Percentiles rank a stretch among this genome's conserved stretches.
These are phyloP conservation scores for Pyrocephalus nanus DNA, from an alignment of 2,797 vertebrate species.

Conservation along the genomic window DNA sequence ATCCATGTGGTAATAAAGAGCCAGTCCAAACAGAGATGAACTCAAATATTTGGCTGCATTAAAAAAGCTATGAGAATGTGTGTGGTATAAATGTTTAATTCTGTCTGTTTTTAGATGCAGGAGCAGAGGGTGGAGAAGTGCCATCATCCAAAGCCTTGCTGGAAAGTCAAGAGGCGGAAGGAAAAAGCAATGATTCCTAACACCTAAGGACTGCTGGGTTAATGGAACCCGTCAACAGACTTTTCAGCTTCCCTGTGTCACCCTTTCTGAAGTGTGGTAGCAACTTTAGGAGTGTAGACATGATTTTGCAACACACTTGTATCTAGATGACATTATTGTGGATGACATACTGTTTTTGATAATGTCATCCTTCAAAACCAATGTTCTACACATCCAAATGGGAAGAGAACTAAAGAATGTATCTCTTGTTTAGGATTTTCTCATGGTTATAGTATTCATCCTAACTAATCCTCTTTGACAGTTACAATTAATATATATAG, in stretches of 20 bases:
- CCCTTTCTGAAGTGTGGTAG: conserved; percentile 35
- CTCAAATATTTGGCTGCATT: neutral
- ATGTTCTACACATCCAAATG: conserved; percentile 14
- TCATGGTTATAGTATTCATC: neutral
- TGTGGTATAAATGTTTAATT: neutral
- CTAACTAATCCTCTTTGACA: neutral
- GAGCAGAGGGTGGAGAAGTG: conserved; percentile 71
- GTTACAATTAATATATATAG: conserved; percentile 4
- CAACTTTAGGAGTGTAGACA: conserved; percentile 38
- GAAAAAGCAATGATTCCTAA: conserved; percentile 64
- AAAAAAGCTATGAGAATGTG: neutral
- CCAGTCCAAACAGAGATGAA: neutral
- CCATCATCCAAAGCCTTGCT: conserved; percentile 65
- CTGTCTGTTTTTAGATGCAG: conserved; percentile 65
- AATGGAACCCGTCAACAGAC: neutral
- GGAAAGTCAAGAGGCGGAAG: conserved; percentile 64
- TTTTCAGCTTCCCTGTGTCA: conserved; percentile 21
- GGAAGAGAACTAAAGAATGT: conserved; percentile 37
- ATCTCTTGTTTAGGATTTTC: neutral
- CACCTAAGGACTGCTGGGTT: conserved; percentile 29
- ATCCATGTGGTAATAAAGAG: neutral
- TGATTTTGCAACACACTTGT: conserved; percentile 37
- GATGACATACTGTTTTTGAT: conserved; percentile 29
- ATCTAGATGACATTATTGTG: conserved; percentile 21
- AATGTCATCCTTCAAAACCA: conserved; percentile 19